Percentiles rank a stretch among this genome's conserved stretches.
Conservation (phyloP, 2,888 invertebrate species). For the Xanthia icteritia region DNA sequence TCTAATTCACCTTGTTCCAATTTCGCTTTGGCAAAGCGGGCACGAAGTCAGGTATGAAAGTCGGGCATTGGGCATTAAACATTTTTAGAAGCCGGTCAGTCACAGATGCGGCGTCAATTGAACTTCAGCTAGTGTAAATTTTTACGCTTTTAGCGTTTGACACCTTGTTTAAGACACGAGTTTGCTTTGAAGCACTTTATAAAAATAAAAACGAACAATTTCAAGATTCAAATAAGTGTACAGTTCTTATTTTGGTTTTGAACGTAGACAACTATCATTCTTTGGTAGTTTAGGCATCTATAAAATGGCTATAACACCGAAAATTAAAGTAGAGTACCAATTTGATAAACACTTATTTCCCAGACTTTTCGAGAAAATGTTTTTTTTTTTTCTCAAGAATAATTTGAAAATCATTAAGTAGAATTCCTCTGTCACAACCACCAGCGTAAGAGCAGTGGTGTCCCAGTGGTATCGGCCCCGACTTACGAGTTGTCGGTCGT, state of each 20-base stretch:
- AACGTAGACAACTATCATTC: too few relatives aligned
- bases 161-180: not conserved
- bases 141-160: slow-evolving; percentile 6
- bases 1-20: slow-evolving; percentile 34
- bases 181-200: not conserved
- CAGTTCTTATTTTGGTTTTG: not conserved
- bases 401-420: too few relatives aligned
- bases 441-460: too few relatives aligned
- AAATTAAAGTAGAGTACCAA: too few relatives aligned
- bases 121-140: slow-evolving; percentile 9
- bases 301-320: too few relatives aligned
- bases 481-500: too few relatives aligned
- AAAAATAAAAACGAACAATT: not conserved
- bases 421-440: too few relatives aligned
- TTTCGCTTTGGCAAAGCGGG: slow-evolving; percentile 32
- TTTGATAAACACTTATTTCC: too few relatives aligned
- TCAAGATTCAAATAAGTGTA: not conserved
- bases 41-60: not conserved
- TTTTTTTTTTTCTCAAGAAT: not conserved
- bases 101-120: slow-evolving; percentile 53
- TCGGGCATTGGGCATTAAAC: slow-evolving; percentile 49
- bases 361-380: too few relatives aligned
- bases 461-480: too few relatives aligned
- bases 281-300: too few relatives aligned
- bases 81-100: slow-evolving; percentile 61